These are phyloP conservation scores for Drosophila novamexicana DNA, from an alignment of 1,140 invertebrate species.

Conservation along the genomic window DNA sequence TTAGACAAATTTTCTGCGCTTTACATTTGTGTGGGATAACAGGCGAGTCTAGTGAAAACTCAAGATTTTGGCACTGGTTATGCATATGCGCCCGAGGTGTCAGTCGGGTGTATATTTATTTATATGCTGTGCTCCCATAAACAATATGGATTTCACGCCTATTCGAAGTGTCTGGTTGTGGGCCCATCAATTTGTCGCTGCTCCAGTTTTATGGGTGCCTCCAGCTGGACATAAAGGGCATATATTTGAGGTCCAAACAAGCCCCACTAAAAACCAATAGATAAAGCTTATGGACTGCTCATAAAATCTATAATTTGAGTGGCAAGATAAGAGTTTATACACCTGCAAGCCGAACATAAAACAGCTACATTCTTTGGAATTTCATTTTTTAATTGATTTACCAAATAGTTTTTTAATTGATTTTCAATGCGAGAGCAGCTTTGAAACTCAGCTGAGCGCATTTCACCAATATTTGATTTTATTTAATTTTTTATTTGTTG, in stretches of 20 bases:
- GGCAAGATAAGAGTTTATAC: conserved; percentile 47
- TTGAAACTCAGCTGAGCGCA: conserved; percentile 12
- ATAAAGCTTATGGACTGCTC: conserved; percentile 21
- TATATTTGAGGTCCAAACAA: conserved; percentile 45
- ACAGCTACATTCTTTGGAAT: conserved; percentile 77
- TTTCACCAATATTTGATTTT: conserved; percentile 52
- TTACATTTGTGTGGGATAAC: not conserved
- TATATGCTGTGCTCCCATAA: conserved; percentile 17
- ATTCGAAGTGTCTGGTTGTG: conserved; percentile 2
- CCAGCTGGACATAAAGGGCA: conserved; percentile 30
- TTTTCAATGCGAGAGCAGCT: conserved; percentile 56
- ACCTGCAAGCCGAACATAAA: conserved; percentile 37
- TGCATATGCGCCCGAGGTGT: not conserved
- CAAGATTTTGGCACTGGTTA: conserved; percentile 16
- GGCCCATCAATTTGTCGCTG: conserved; percentile 41
- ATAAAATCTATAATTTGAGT: conserved; percentile 69
- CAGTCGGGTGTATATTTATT: not conserved
- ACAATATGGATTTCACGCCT: conserved; percentile 54
- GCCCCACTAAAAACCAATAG: conserved; percentile 49
- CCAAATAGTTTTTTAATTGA: conserved; percentile 78
- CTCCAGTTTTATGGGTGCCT: conserved; percentile 51
- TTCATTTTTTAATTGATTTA: conserved; percentile 73
- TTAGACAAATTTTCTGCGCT: not conserved
- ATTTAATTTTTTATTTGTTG: conserved; percentile 13
- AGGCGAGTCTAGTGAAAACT: not conserved